Conservation (phyloP, 2,888 invertebrate genomes). For the Cremastinae sp. region DNA sequence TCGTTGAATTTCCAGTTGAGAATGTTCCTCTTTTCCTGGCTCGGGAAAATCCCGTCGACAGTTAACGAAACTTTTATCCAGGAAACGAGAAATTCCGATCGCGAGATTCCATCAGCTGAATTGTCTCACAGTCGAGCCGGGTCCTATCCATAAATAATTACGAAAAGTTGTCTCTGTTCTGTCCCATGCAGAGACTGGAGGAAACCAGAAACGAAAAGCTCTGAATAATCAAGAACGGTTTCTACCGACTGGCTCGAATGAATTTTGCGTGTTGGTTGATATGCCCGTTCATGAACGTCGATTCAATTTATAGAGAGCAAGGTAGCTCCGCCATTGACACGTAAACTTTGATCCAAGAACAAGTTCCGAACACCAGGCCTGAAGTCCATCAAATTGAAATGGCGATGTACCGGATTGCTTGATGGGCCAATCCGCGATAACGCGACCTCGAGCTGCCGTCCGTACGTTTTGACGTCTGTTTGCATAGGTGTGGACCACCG, state of each 20-base stretch:
- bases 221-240: slow-evolving; percentile 58
- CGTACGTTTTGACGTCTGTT: not conserved
- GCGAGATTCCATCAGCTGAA: slow-evolving; percentile 45
- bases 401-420: slow-evolving; percentile 38
- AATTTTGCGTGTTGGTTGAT: not conserved
- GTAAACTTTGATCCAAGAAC: slow-evolving; percentile 50
- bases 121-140: slow-evolving; percentile 39
- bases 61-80: slow-evolving; percentile 40
- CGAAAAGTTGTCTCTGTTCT: slow-evolving; percentile 36
- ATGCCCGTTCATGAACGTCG: not conserved
- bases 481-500: not conserved
- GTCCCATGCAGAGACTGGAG: not conserved
- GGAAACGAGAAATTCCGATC: slow-evolving; percentile 39
- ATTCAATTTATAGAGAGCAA: not conserved
- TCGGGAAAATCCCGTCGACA: not conserved
- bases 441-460: not conserved
- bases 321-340: slow-evolving; percentile 7
- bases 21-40: no score
- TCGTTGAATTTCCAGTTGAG: no score
- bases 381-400: slow-evolving; percentile 48
- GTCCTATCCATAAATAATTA: slow-evolving; percentile 55
- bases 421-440: slow-evolving; percentile 48
- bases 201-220: slow-evolving; percentile 36
- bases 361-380: slow-evolving; percentile 38
- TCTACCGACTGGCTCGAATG: slow-evolving; percentile 20